These are phyloP conservation scores for Caenorhabditis plicata DNA, from an alignment of 2,888 invertebrate species.

Conservation along the genomic window DNA sequence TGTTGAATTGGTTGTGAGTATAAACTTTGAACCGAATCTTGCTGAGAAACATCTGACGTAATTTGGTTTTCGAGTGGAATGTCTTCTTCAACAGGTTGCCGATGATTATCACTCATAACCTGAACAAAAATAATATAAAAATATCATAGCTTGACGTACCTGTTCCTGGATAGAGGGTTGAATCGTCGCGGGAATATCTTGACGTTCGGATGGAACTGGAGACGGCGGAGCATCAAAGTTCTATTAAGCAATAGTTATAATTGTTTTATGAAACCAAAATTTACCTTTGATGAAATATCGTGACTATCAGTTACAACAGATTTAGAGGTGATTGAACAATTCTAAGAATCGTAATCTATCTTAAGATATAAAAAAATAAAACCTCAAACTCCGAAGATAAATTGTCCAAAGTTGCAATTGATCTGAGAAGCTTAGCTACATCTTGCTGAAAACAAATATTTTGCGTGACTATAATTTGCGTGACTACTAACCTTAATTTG, in stretches of 20 bases:
- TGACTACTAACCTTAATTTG: constrained; percentile 20
- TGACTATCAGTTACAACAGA: not conserved
- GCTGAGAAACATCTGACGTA: constrained; percentile 15
- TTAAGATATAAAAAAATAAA: not conserved
- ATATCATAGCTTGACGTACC: constrained; percentile 13
- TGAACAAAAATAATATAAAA: not conserved
- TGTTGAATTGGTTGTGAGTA: too few species aligned
- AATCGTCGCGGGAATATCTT: constrained; percentile 51
- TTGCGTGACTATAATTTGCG: not conserved
- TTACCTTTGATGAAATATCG: constrained; percentile 4
- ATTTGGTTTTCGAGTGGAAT: constrained; percentile 21
- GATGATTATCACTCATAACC: constrained; percentile 8
- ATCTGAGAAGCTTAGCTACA: constrained; percentile 10
- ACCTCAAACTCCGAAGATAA: constrained; percentile 1
- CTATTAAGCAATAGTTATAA: not conserved
- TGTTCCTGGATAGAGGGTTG: constrained; percentile 55
- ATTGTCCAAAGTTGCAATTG: constrained; percentile 17
- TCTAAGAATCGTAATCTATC: not conserved
- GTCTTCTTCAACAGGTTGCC: constrained; percentile 29
- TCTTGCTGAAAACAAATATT: constrained; percentile 14
- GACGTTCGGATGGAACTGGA: constrained; percentile 40
- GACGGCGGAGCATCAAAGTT: constrained; percentile 25
- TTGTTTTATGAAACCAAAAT: not conserved
- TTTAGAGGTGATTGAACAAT: not conserved
- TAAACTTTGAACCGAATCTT: not conserved